phyloP scores from a whole-genome alignment of 2,888 invertebrate genomes.

The Chironomus riparius region DNA sequence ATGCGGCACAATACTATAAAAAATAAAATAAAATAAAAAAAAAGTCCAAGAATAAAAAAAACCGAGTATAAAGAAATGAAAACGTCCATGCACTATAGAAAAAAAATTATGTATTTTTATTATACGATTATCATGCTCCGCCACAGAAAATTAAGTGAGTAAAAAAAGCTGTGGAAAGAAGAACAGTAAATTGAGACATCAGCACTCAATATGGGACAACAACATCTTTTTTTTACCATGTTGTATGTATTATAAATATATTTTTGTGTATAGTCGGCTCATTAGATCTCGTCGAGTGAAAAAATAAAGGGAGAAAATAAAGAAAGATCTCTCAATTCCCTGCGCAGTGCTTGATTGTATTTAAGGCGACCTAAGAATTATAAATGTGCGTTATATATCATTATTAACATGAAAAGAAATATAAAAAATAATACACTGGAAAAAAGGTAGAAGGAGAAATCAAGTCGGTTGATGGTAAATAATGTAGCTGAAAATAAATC shows the following conservation, averaged over 20 bases:
- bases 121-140: constrained; percentile 20
- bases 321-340: constrained; percentile 3
- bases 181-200: constrained; percentile 21
- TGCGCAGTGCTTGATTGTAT: not conserved
- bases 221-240: not conserved
- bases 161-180: not conserved
- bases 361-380: constrained; percentile 13
- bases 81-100: not conserved
- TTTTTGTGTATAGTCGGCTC: constrained; percentile 16
- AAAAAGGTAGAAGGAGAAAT: not conserved
- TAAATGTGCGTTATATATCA: constrained; percentile 23
- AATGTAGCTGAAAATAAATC: constrained; percentile 15
- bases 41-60: too few species aligned
- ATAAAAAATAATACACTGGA: not conserved
- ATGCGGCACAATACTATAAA: too few species aligned
- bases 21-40: too few species aligned
- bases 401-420: constrained; percentile 11
- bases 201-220: constrained; percentile 22
- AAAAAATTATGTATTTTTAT: constrained; percentile 10
- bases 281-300: constrained; percentile 8
- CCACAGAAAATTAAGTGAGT: constrained; percentile 2
- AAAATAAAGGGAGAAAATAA: not conserved
- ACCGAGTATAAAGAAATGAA: too few species aligned
- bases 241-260: not conserved
- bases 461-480: not conserved